Conservation (phyloP, 1,140 invertebrate species). For the Heliconius himera region DNA sequence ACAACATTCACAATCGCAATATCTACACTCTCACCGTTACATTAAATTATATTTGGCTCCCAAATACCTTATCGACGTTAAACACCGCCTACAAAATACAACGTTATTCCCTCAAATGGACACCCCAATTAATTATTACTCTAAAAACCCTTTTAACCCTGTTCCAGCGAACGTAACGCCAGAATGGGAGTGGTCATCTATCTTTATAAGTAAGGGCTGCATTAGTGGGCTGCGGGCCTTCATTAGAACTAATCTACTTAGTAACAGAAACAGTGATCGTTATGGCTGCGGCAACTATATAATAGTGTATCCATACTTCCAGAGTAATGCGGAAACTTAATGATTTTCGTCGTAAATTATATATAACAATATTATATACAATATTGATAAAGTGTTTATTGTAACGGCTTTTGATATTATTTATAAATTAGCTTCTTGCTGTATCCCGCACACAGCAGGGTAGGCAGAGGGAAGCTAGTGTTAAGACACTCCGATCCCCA, state of each 20-base stretch:
- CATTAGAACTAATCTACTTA: constrained; percentile 60
- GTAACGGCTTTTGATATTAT: not conserved
- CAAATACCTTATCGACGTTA: constrained; percentile 36
- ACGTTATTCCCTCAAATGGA: constrained; percentile 44
- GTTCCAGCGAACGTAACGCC: constrained; percentile 60
- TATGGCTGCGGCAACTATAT: constrained; percentile 12
- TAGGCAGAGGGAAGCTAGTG: too few species aligned
- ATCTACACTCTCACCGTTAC: not conserved
- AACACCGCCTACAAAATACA: constrained; percentile 39
- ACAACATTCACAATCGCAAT: not conserved
- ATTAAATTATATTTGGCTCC: constrained; percentile 33
- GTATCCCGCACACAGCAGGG: too few species aligned
- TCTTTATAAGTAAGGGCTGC: constrained; percentile 67
- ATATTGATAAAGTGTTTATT: not conserved
- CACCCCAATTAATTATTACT: constrained; percentile 71
- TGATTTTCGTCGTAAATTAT: not conserved
- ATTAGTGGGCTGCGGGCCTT: constrained; percentile 49
- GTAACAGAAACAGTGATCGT: constrained; percentile 31
- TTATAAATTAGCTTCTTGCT: too few species aligned
- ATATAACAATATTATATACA: not conserved
- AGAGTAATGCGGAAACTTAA: not conserved
- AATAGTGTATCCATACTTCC: not conserved
- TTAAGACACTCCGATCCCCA: too few species aligned
- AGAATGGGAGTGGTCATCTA: constrained; percentile 64
- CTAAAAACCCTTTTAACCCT: constrained; percentile 72